Percentiles rank a stretch among this genome's conserved stretches.
These are phyloP conservation scores for Volucella bombylans DNA, from an alignment of 2,888 invertebrate genomes.

Conservation along the genomic window DNA sequence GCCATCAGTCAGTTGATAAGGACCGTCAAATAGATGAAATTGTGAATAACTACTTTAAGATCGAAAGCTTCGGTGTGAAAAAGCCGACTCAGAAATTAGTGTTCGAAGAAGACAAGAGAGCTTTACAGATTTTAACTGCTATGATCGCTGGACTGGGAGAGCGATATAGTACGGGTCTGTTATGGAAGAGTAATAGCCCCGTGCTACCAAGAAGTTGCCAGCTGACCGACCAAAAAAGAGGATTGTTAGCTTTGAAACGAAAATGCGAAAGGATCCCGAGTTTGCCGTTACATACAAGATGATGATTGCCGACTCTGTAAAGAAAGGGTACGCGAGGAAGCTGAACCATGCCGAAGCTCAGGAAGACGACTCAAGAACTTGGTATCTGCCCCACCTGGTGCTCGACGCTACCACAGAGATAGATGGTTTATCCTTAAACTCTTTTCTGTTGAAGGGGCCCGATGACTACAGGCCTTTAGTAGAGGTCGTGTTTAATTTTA, in stretches of 20 bases:
- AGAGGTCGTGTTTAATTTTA: constrained; percentile 78
- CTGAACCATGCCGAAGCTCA: constrained; percentile 4
- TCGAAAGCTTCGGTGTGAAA: not conserved
- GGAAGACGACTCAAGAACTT: constrained; percentile 19
- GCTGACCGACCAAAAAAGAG: too few species aligned
- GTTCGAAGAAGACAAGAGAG: not conserved
- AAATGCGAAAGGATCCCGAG: too few species aligned
- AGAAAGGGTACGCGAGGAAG: constrained; percentile 28
- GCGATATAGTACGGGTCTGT: constrained; percentile 4
- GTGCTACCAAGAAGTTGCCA: too few species aligned
- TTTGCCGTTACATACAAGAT: constrained; percentile 37
- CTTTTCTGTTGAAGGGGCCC: too few species aligned
- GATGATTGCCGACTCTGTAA: constrained; percentile 48
- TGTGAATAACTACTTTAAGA: too few species aligned
- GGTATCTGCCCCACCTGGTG: constrained; percentile 75
- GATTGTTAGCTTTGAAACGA: too few species aligned
- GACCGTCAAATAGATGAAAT: too few species aligned
- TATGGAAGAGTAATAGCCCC: constrained; percentile 45
- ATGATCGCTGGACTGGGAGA: not conserved
- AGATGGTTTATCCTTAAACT: constrained; percentile 74
- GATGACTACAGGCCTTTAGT: constrained; percentile 76
- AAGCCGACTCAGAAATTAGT: constrained; percentile 1
- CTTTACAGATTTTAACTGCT: not conserved
- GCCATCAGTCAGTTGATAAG: too few species aligned
- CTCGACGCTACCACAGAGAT: constrained; percentile 75